These are phyloP conservation scores for Typhlichthys eigenmanni DNA, from an alignment of 2,797 vertebrate genomes.

Conservation along the genomic window DNA sequence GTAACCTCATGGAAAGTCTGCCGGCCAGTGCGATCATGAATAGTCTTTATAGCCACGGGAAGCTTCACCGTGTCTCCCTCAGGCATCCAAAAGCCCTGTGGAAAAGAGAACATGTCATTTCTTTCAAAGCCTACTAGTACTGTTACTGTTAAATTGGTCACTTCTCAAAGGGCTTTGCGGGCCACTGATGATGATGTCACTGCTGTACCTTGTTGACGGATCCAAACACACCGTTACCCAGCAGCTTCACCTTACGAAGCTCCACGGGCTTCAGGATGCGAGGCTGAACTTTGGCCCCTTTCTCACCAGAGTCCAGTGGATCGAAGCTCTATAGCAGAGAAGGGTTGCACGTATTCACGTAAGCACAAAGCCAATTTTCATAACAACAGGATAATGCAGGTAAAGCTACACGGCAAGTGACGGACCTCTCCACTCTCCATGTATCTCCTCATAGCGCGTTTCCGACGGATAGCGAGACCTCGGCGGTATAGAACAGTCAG, in stretches of 20 bases:
- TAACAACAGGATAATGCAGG: neutral
- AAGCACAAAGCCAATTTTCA: conserved; percentile 9
- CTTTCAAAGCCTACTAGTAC: neutral
- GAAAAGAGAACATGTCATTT: conserved; percentile 1
- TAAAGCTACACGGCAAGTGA: conserved; percentile 4
- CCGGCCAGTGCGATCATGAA: conserved; percentile 84
- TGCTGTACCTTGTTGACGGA: conserved; percentile 87
- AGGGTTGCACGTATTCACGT: neutral
- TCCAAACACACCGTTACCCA: conserved; percentile 91
- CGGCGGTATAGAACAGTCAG: conserved; percentile 86
- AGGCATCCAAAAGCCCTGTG: conserved; percentile 92
- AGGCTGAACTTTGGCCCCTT: conserved; percentile 84
- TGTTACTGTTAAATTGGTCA: too few relatives aligned
- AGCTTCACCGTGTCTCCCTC: conserved; percentile 94
- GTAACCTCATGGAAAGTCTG: conserved; percentile 86
- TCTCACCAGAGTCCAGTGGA: conserved; percentile 88
- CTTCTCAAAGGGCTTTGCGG: neutral
- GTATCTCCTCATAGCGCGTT: conserved; percentile 92
- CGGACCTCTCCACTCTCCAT: conserved; percentile 89
- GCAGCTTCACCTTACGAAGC: conserved; percentile 86
- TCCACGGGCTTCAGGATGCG: conserved; percentile 88
- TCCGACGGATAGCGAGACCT: conserved; percentile 87
- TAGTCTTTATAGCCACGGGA: conserved; percentile 94
- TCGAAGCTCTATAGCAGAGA: conserved; percentile 82
- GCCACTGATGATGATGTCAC: neutral